Percentiles rank a stretch among this genome's conserved stretches.
Conservation (phyloP, 1,140 invertebrate genomes). For the Eufriesea mexicana region DNA sequence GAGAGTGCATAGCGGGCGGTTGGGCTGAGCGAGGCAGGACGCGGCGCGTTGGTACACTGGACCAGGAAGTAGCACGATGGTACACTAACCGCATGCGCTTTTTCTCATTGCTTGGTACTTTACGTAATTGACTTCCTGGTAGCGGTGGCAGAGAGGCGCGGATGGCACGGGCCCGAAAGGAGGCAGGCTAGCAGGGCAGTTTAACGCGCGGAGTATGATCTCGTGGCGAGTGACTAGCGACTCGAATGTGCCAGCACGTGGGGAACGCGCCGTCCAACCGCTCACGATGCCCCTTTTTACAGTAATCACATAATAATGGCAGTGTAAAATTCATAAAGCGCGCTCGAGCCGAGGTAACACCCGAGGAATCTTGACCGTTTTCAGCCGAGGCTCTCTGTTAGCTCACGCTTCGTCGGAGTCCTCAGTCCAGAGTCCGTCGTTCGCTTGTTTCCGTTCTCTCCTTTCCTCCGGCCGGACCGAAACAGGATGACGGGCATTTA, state of each 20-base stretch:
- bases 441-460: conserved; percentile 10
- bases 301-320: conserved; percentile 61
- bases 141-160: conserved; percentile 32
- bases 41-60: neutral
- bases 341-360: neutral
- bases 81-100: conserved; percentile 56
- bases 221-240: neutral
- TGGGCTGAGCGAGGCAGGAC: neutral
- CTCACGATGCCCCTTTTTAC: conserved; percentile 47
- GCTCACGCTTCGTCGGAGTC: no score
- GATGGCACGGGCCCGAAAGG: conserved; percentile 54
- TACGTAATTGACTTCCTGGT: conserved; percentile 65
- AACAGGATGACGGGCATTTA: conserved; percentile 28
- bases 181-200: conserved; percentile 34
- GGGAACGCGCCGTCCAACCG: neutral
- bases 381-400: neutral
- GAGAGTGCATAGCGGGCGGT: conserved; percentile 22
- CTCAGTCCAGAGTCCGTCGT: no score
- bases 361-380: conserved; percentile 26
- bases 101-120: conserved; percentile 56
- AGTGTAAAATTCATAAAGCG: conserved; percentile 65
- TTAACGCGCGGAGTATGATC: conserved; percentile 21
- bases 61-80: conserved; percentile 63
- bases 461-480: neutral
- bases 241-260: conserved; percentile 10